Evolutionary conservation across 2,797 vertebrate genomes (phyloP), one percentile per base, ranked within the genome.

Genomic region (Leuciscus waleckii): DNA sequence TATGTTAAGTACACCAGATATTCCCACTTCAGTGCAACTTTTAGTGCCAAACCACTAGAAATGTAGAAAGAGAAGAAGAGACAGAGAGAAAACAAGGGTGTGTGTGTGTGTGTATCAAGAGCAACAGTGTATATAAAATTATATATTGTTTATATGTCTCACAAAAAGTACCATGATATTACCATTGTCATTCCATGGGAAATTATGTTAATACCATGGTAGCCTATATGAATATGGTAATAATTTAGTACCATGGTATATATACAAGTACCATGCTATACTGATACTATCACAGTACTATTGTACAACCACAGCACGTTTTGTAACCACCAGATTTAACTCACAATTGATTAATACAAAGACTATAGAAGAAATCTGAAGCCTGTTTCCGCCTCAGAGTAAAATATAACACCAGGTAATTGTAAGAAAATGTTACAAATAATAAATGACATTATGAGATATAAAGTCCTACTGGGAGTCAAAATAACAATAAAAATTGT

Each of bases 21-120:
- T 79, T 89, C 88, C 87, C 81, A 86, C 85, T 90, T 78, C 78
- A 79, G 81, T 43, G 79, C 16, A 69, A 21, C 35, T 58, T 54
- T 81, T 49, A 35, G 74, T 83, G 87, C 87, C 88, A 89, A 85
- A 89, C 84, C 85, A 73, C 69, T 84, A 82, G 83, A 89, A 88
- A 89, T 71, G 63, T 65, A 83, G 56, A 84, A 41, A 70, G 26
- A 39, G 23, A 56, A 71, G 56, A 7, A 68, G 65, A 35, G 77
- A 83, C 21, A 71, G 75, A 75, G 41, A 67, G 49, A 82, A 37
- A 70, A 23, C 56, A 54, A 61, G 49, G 8, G 3, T 41, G 32
- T 23, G 19, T 73, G 19, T 71, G 26, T 21, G 65, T 68, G 58
- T 58, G 58, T 17, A 1, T 82, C 69, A 82, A 49, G 1, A 32